phyloP scores from a whole-genome alignment of 2,113 vertebrate genomes.

The Hylia prasina region DNA sequence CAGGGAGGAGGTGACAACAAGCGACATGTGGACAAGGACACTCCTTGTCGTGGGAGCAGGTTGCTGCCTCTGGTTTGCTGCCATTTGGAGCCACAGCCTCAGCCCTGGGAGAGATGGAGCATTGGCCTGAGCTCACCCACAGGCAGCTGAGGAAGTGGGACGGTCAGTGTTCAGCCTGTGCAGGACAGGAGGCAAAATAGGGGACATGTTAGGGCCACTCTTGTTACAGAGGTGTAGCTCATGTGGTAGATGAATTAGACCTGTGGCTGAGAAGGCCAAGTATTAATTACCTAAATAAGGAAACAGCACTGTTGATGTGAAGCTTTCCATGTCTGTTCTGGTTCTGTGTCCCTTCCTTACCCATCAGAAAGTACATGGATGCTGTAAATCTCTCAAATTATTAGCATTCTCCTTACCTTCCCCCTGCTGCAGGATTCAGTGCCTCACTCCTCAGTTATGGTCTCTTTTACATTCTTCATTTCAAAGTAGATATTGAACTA shows the following conservation, averaged over 20 bases:
- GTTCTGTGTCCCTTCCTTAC: background rate
- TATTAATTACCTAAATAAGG: background rate
- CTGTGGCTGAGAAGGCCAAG: background rate
- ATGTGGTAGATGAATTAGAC: background rate
- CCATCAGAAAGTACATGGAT: background rate
- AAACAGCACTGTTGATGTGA: background rate
- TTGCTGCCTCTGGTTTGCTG: background rate
- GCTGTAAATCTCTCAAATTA: background rate
- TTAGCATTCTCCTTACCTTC: background rate
- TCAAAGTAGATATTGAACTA: background rate
- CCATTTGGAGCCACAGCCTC: background rate
- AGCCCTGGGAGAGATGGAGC: accelerated
- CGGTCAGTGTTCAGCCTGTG: background rate
- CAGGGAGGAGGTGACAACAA: background rate
- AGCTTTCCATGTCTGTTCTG: background rate
- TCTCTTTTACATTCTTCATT: background rate
- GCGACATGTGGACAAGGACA: background rate
- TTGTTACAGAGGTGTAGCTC: background rate
- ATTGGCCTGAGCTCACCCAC: background rate
- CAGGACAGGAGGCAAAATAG: background rate
- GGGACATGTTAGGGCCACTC: accelerated
- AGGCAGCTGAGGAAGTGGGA: background rate
- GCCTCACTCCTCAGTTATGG: background rate
- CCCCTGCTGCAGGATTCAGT: background rate
- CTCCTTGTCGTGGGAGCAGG: background rate